These are phyloP conservation scores for Meles meles DNA, from an alignment of 2,113 vertebrate genomes.

Conservation along the genomic window DNA sequence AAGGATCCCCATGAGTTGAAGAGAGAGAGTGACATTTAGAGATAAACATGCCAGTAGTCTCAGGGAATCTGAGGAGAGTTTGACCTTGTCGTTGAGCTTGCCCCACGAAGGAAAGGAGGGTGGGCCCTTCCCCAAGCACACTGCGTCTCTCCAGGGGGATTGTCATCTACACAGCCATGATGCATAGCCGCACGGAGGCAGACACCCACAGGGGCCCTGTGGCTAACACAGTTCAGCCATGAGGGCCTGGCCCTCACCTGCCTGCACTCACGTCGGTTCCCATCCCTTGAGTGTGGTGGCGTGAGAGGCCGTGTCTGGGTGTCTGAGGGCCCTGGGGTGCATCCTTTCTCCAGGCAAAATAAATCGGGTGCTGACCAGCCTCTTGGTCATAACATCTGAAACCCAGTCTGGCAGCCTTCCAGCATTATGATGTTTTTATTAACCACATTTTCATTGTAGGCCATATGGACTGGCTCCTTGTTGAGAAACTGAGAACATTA, in stretches of 20 bases:
- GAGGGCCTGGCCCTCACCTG: neutral
- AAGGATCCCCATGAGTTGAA: neutral
- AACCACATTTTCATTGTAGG: neutral
- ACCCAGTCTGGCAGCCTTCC: neutral
- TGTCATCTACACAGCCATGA: fast-evolving
- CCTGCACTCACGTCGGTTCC: fast-evolving
- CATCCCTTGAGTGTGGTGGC: neutral
- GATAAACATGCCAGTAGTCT: neutral
- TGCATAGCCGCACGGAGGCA: neutral
- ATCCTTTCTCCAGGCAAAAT: neutral
- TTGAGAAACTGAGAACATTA: neutral
- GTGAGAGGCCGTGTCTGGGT: neutral
- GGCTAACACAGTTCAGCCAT: neutral
- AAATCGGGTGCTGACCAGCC: neutral
- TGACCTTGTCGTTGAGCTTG: neutral
- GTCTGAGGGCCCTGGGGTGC: neutral
- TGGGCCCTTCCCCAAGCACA: fast-evolving
- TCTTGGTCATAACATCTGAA: neutral
- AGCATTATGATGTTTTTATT: neutral
- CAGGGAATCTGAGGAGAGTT: neutral
- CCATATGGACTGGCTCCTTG: neutral
- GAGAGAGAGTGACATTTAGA: neutral
- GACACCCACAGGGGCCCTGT: neutral
- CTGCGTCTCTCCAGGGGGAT: neutral
- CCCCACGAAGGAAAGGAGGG: neutral